A percentile compares a stretch with the other conserved stretches of the same genome.
These are phyloP conservation scores for Plodia interpunctella DNA, from an alignment of 1,140 invertebrate species.

Conservation along the genomic window DNA sequence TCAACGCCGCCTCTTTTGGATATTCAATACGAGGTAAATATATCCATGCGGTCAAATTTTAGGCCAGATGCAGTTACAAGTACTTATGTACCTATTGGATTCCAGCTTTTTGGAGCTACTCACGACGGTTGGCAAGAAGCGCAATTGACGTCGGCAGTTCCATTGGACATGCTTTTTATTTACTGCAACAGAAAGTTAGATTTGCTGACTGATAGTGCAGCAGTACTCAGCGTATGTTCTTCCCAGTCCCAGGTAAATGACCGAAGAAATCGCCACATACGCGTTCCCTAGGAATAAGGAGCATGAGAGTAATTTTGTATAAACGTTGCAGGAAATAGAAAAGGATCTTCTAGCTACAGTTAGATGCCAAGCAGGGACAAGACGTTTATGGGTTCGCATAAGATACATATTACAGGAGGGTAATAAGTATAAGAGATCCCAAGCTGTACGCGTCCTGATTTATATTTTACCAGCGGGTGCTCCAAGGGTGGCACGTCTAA, in stretches of 20 bases:
- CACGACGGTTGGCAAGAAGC: constrained; percentile 64
- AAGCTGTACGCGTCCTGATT: constrained; percentile 42
- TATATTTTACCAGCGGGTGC: constrained; percentile 60
- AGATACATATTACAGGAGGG: constrained; percentile 23
- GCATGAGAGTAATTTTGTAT: no score
- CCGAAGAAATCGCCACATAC: neutral
- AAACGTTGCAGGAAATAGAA: constrained; percentile 20
- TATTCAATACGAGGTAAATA: constrained; percentile 51
- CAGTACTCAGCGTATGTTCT: constrained; percentile 60
- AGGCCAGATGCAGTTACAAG: no score
- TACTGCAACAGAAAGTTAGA: constrained; percentile 55
- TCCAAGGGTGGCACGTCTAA: constrained; percentile 56
- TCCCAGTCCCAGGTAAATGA: constrained; percentile 53
- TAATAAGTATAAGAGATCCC: constrained; percentile 14
- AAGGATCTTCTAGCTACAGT: constrained; percentile 59
- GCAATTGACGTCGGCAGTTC: constrained; percentile 52
- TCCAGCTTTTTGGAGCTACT: constrained; percentile 50
- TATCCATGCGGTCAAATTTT: no score
- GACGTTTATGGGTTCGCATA: constrained; percentile 55
- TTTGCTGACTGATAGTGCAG: constrained; percentile 56
- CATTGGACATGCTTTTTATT: constrained; percentile 64
- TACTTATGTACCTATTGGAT: neutral
- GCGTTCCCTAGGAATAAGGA: no score
- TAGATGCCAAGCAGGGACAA: constrained; percentile 63
- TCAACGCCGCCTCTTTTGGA: constrained; percentile 59